phyloP scores from a whole-genome alignment of 1,140 invertebrate species.

The Dinothrombium tinctorium region DNA sequence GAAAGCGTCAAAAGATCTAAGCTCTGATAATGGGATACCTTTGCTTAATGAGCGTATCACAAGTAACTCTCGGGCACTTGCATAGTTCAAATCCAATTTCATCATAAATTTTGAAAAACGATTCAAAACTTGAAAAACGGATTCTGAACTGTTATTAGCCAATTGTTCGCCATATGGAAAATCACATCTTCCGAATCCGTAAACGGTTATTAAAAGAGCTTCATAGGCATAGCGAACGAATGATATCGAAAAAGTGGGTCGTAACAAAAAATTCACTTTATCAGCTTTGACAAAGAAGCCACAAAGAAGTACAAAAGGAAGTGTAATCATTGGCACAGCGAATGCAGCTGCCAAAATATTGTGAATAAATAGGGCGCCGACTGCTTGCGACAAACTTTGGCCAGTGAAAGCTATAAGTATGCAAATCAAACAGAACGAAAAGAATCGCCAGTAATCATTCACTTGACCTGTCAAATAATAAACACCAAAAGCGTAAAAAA shows the following conservation, averaged over 20 bases:
- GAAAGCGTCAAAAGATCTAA: too few species aligned
- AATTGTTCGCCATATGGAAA: too few species aligned
- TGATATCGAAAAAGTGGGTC: constrained; percentile 66
- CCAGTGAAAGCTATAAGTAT: constrained; percentile 70
- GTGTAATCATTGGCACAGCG: not conserved
- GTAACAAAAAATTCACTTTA: constrained; percentile 62
- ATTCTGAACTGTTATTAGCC: too few species aligned
- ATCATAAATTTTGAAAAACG: too few species aligned
- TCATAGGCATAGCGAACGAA: constrained; percentile 80
- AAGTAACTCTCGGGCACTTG: too few species aligned
- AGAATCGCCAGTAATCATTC: not conserved
- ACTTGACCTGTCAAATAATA: constrained; percentile 47
- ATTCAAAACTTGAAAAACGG: too few species aligned
- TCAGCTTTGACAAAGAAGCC: constrained; percentile 84
- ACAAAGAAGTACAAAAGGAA: constrained; percentile 43
- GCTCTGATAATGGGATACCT: too few species aligned
- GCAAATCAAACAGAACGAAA: constrained; percentile 44
- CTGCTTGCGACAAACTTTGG: constrained; percentile 69
- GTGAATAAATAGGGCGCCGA: constrained; percentile 36
- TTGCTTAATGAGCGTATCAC: too few species aligned
- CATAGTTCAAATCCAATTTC: too few species aligned
- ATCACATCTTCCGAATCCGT: constrained; percentile 57
- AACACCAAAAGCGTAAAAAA: not conserved
- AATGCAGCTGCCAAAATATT: constrained; percentile 22
- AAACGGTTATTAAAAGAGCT: constrained; percentile 64